These are phyloP conservation scores for Dicentrarchus labrax DNA, from an alignment of 2,113 vertebrate species.

Conservation along the genomic window DNA sequence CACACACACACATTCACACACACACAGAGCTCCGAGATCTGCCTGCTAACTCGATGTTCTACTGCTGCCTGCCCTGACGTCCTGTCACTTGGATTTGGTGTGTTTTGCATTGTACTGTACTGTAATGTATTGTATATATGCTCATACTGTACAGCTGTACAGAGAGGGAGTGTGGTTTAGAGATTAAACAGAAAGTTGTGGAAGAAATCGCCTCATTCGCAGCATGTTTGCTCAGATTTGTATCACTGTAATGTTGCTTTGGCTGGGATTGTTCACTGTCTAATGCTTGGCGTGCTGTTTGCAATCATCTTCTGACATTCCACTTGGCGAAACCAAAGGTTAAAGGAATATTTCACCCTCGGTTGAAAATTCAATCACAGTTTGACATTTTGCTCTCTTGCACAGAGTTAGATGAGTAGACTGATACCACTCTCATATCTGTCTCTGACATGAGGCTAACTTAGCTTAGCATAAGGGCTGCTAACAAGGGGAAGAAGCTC, in stretches of 20 bases:
- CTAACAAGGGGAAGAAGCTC: not conserved
- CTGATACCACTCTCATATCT: not conserved
- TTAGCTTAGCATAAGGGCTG: slow-evolving; percentile 1
- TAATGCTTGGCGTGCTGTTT: slow-evolving; percentile 42
- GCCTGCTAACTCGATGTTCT: slow-evolving; percentile 64
- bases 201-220: slow-evolving; percentile 22
- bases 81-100: slow-evolving; percentile 33
- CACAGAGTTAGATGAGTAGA: not conserved
- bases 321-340: slow-evolving; percentile 44
- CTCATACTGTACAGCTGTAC: slow-evolving; percentile 74
- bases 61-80: slow-evolving; percentile 52
- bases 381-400: not conserved
- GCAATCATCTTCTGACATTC: slow-evolving; percentile 43
- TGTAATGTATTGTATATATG: slow-evolving; percentile 68
- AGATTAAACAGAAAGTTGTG: not conserved
- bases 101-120: slow-evolving; percentile 64
- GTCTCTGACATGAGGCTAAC: too few relatives aligned
- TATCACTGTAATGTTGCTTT: slow-evolving; percentile 57
- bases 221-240: slow-evolving; percentile 63
- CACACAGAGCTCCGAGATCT: slow-evolving; percentile 16
- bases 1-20: slow-evolving; percentile 29
- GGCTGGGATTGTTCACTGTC: slow-evolving; percentile 54
- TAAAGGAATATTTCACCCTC: slow-evolving; percentile 23
- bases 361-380: not conserved
- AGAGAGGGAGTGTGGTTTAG: slow-evolving; percentile 48